Evolutionary conservation across 2,888 invertebrate genomes (phyloP), one percentile per base, ranked within the genome.

Genomic region (Thalpophila matura): DNA sequence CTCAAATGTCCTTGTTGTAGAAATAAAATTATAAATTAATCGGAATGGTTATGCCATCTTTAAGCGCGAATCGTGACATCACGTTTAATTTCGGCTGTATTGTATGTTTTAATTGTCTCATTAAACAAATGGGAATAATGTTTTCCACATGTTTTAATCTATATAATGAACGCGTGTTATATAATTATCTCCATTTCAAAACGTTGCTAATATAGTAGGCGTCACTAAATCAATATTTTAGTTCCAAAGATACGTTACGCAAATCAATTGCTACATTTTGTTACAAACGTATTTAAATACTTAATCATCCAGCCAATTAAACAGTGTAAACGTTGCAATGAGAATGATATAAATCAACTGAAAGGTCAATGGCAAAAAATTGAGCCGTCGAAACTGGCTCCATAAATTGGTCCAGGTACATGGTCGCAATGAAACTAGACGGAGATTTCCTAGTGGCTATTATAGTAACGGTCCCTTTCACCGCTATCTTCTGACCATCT

Each of bases 401-500:
- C 63, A 82, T 84, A 86, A 86, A 86, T 87, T 86, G 86, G 80
- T 86, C 81, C 80, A 82, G 81, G 87, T 84, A 83, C 81, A 83
- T 86, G 83, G 81, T 79, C 76, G 58, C 56, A 74, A 70, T 60
- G 80, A 84, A 87, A 89, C 86, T 87, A 89, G 89, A 83, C 86
- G 89, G 88, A 87, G 87, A 85, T 87, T 88, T 90, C 87, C 86
- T 86, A 89, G 87, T 79, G 90, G 89, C 91, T 88, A 92, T 93
- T 90, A 92, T 87, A 86, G 80, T 94, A 94, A 94, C 94, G 93
- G 94, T 90, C 81, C 93, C 94, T 94, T 94, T 95, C 94, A 94
- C 94, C 94, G 91, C 91, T 94, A 94, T 95, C 95, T 91, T 78
- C 88, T 93, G 93, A 90, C 92, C 93, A 94, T 94, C 94, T 84